Base-by-base conservation (phyloP, 1,140 invertebrate genomes). In the Lanistes nyassanus region DNA sequence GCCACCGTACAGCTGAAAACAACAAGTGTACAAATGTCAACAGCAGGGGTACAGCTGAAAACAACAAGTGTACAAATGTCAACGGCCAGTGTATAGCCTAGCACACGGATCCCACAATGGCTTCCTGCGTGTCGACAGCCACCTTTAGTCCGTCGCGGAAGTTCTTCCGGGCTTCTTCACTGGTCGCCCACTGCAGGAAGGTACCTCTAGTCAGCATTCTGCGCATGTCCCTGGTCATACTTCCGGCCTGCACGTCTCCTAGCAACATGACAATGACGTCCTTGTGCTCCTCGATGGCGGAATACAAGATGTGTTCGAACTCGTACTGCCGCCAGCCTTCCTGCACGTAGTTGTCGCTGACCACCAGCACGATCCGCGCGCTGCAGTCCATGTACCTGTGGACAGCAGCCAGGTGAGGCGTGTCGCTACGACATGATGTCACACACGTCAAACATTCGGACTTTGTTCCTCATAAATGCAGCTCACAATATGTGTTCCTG, bases 211-310 rank as follows among this genome's bases (percentile, higher is more conserved):
- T 70, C 51, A 70, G 68, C 68, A 70, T 70, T 23, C 68, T 56
- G 53, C 68, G 68, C 68, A 70, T 70, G 68, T 70, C 68, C 53
- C 23, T 56, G 51, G 68, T 70, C 68, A 70, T 70, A 19, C 68
- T 55, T 31, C 68, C 68, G 53, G 68, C 68, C 34, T 70, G 51
- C 16, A 70, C 68, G 68, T 70, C 51, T 47, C 68, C 68, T 34
- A 70, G 53, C 68, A 70, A 70, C 51, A 70, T n/a, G 0, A 70
- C 53, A 31, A 70, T 70, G 68, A 70, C 31, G 68, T 70, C 68
- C n/a, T 70, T 70, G 9, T 36, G 26, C 68, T 70, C 51, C 53
- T 70, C 68, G 53, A 70, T 55, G 68, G 68, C 68, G 68, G 68
- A 47, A 31, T 34, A 70, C 6, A 70, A 29, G 31, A 70, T 58